These are phyloP conservation scores for Camponotus pennsylvanicus DNA, from an alignment of 1,140 invertebrate genomes.

Conservation along the genomic window DNA sequence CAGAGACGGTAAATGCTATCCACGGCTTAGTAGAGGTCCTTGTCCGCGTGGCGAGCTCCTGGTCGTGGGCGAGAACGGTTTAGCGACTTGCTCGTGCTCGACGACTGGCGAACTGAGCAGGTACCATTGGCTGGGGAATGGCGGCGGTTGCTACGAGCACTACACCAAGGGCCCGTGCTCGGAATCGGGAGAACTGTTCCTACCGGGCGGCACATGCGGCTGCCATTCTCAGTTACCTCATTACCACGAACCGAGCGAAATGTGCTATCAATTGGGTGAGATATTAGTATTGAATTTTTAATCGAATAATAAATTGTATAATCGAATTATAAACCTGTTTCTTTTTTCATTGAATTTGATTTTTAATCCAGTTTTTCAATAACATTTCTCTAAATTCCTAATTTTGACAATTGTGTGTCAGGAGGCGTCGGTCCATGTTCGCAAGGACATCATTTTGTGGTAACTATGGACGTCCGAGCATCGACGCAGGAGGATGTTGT, in stretches of 20 bases:
- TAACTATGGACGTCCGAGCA: constrained; percentile 78
- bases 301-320: neutral
- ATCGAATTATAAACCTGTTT: neutral
- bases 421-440: constrained; percentile 90
- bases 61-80: constrained; percentile 86
- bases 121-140: constrained; percentile 85
- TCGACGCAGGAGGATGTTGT: constrained; percentile 62
- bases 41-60: constrained; percentile 91
- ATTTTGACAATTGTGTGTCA: constrained; percentile 70
- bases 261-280: constrained; percentile 92
- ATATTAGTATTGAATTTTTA: neutral
- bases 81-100: constrained; percentile 88
- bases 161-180: constrained; percentile 92
- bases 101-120: constrained; percentile 82
- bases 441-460: constrained; percentile 90
- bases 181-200: constrained; percentile 90
- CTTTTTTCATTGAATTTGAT: neutral
- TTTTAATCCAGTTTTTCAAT: neutral
- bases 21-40: constrained; percentile 89
- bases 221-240: constrained; percentile 90
- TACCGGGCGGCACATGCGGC: constrained; percentile 91
- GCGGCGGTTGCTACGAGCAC: constrained; percentile 91
- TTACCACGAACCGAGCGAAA: constrained; percentile 89
- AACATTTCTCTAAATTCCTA: neutral
- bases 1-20: constrained; percentile 90